Conservation (phyloP, 2,797 vertebrate species). For the Masticophis lateralis region DNA sequence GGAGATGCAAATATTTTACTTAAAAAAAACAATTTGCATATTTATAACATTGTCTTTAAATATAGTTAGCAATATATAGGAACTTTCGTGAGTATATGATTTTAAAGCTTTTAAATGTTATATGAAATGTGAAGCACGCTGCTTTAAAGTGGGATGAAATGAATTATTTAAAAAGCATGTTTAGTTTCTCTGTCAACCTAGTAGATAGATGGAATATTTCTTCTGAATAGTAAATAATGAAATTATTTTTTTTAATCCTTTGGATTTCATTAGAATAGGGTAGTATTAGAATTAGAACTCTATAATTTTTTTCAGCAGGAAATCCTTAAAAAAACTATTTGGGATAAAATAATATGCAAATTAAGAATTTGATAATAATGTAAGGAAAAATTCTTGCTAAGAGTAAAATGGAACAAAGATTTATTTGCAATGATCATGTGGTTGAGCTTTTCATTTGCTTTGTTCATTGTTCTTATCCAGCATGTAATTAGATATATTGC, state of each 20-base stretch:
- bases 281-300: constrained; percentile 69
- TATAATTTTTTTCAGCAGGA: constrained; percentile 66
- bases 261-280: constrained; percentile 71
- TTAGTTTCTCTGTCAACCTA: constrained; percentile 66
- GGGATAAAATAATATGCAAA: constrained; percentile 32
- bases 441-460: constrained; percentile 65
- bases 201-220: constrained; percentile 73
- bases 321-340: constrained; percentile 63
- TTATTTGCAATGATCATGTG: constrained; percentile 54
- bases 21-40: constrained; percentile 83
- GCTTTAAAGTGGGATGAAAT: constrained; percentile 71
- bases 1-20: constrained; percentile 88
- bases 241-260: constrained; percentile 72
- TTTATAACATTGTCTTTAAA: constrained; percentile 82
- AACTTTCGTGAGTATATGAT: constrained; percentile 72
- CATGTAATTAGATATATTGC: constrained; percentile 44
- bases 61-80: constrained; percentile 70
- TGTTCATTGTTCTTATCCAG: constrained; percentile 63
- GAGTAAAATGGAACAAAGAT: constrained; percentile 51
- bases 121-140: constrained; percentile 68
- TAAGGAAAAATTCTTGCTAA: constrained; percentile 31
- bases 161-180: constrained; percentile 67
- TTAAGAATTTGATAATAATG: constrained; percentile 54
- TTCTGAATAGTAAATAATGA: constrained; percentile 77
- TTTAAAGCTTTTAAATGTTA: constrained; percentile 68